Base-by-base conservation (phyloP, 2,113 vertebrate genomes). In the Ia io region DNA sequence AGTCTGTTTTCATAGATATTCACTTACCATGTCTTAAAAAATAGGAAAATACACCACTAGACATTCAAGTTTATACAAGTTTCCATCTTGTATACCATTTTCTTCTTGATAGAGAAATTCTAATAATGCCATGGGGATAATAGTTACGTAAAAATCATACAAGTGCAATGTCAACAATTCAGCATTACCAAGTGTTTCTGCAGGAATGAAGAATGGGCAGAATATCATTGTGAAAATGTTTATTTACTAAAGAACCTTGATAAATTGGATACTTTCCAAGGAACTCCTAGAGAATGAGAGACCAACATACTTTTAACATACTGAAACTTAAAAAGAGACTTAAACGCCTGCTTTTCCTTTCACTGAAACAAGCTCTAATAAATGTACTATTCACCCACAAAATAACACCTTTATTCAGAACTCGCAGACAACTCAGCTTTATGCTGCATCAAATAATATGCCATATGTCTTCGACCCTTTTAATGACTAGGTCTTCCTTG, bases 281-380 rank as follows among this genome's bases (percentile, higher is more conserved):
- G 87, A 94, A 97, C 82, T 96, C 93, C 12, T 83, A 5, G 4
- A 95, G 23, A 93, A 93, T 65, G 32, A 84, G 51, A 44, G 42
- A 37, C 9, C 51, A 94, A 40, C 65, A 88, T 84, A 88, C 25
- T 96, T 93, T 90, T 90, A 61, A 61, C 32, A 95, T 47, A 91
- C 30, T 77, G 51, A 89, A 90, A 92, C 37, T 40, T 85, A 32
- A 96, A 53, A 32, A 69, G 5, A 73, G 35, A 80, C 44, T 79
- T 88, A 79, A 95, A 95, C 6, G 40, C 20, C 22, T 85, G 30
- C 18, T 89, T n/a, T 63, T 74, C 73, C 35, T 84, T 74, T 93
- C 47, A 83, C 28, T 87, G 30, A 96, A 91, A 96, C n/a, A 95
- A 44, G 76, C 49, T 67, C 69, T 88, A 79, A 2, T 20, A 91